Evolutionary conservation across 2,113 vertebrate genomes (phyloP), one percentile per base, ranked within the genome.

Genomic region (Pedionomus torquatus): DNA sequence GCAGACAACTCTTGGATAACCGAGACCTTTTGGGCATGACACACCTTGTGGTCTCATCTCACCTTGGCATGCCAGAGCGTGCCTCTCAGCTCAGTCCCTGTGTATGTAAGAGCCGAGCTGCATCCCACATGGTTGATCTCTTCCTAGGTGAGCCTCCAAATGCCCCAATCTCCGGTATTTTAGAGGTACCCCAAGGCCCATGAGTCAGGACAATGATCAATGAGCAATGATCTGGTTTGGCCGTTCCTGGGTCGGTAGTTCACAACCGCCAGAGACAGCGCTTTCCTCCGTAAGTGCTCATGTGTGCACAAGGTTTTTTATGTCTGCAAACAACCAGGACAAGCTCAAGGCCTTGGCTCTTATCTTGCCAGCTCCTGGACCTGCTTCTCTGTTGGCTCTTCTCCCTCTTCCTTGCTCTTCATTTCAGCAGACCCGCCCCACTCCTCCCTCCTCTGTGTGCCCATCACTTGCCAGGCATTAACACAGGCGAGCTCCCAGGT

Each of bases 151-250:
- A 44, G 14, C 0, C 13, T 24, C 46, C 52, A n/a, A 44, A 54
- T 11, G 9, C 12, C 55, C 52, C 0, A 0, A 2, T 30, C 18
- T 54, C 33, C 0, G 0, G 31, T n/a, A 4, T 63, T 89, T 78
- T 24, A 5, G 24, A 51, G 64, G 33, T 1, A 13, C 33, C 71
- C 11, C 0, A 1, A 15, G 41, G 35, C 30, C 44, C 44, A 16
- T 0, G 21, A 46, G 35, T 35, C 28, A 16, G 2, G 24, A 5
- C 31, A 78, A n/a, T n/a, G n/a, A n/a, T n/a, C n/a, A n/a, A n/a
- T n/a, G n/a, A n/a, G 37, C 26, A 4, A 4, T 9, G 46, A 14
- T 1, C 9, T 0, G 0, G 4, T 35, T n/a, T 21, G 70, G 48
- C 14, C 28, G 4, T 83, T 66, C 55, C 65, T 46, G 23, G 16